A percentile compares a stretch with the other conserved stretches of the same genome.
Conservation (phyloP, 2,888 invertebrate species). For the Erpobdella octoculata region DNA sequence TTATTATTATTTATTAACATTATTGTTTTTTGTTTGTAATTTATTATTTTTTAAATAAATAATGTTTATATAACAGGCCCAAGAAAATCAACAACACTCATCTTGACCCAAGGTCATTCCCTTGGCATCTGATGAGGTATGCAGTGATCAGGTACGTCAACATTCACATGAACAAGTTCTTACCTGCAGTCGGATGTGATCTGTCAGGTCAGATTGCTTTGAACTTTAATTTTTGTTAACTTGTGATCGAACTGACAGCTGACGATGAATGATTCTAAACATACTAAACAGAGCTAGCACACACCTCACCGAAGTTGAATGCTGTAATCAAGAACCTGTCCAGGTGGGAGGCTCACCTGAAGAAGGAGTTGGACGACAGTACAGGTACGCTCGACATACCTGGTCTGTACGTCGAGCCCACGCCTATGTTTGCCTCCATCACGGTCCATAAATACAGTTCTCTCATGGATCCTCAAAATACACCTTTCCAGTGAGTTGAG, state of each 20-base stretch:
- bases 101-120: slow-evolving; percentile 83
- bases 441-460: slow-evolving; percentile 86
- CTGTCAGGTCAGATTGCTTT: slow-evolving; percentile 64
- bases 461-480: slow-evolving; percentile 82
- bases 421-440: slow-evolving; percentile 55
- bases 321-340: slow-evolving; percentile 74
- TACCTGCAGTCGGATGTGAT: slow-evolving; percentile 79
- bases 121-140: slow-evolving; percentile 86
- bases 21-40: no score
- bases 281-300: slow-evolving; percentile 69
- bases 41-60: slow-evolving; percentile 9
- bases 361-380: slow-evolving; percentile 60
- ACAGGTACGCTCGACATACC: slow-evolving; percentile 60
- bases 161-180: slow-evolving; percentile 75
- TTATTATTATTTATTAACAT: no score
- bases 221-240: not conserved
- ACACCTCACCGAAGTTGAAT: slow-evolving; percentile 85
- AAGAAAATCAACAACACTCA: slow-evolving; percentile 55
- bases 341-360: slow-evolving; percentile 77
- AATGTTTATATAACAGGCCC: no score
- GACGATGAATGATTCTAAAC: not conserved
- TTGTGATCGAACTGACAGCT: not conserved
- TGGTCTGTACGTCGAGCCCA: slow-evolving; percentile 68
- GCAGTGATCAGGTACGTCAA: slow-evolving; percentile 78
- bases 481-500: slow-evolving; percentile 72